These are phyloP conservation scores for Parazoanthus atlanticus DNA, from an alignment of 92 coral and sea anemone genomes.

Conservation along the genomic window DNA sequence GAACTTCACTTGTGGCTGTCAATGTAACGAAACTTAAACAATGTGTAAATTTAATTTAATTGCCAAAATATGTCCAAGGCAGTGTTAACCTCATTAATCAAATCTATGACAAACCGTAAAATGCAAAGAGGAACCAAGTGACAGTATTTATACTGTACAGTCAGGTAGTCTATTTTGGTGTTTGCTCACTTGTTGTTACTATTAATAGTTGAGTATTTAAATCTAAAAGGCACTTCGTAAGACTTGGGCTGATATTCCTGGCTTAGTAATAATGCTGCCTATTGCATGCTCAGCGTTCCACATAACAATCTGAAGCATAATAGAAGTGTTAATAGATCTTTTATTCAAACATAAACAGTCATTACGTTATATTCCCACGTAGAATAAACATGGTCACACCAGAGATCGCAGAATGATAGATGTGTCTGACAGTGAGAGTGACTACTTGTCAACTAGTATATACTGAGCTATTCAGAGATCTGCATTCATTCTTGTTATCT, in stretches of 20 bases:
- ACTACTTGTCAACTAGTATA: conserved; percentile 21
- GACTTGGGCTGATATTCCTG: not conserved
- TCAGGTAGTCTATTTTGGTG: conserved; percentile 10
- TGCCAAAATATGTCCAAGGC: conserved; percentile 60
- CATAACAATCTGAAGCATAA: conserved; percentile 52
- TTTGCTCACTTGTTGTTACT: not conserved
- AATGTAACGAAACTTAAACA: conserved; percentile 49
- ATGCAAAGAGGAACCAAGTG: conserved; percentile 12
- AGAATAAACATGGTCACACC: conserved; percentile 55
- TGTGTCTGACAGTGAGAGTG: conserved; percentile 25
- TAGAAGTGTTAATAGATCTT: conserved; percentile 63
- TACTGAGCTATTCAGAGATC: conserved; percentile 38
- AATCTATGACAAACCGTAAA: conserved; percentile 52
- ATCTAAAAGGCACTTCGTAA: conserved; percentile 14
- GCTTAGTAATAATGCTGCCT: conserved; percentile 33
- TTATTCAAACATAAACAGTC: conserved; percentile 74
- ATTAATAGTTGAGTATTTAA: conserved; percentile 18
- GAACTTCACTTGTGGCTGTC: conserved; percentile 44
- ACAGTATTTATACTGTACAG: conserved; percentile 18
- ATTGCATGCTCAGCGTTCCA: conserved; percentile 27
- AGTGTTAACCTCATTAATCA: conserved; percentile 58
- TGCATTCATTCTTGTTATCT: conserved; percentile 36
- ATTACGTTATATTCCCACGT: conserved; percentile 55
- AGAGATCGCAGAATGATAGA: conserved; percentile 39
- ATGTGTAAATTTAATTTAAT: conserved; percentile 69